Conservation (phyloP, 2,113 vertebrate genomes). For the Poeciliopsis retropinna region DNA sequence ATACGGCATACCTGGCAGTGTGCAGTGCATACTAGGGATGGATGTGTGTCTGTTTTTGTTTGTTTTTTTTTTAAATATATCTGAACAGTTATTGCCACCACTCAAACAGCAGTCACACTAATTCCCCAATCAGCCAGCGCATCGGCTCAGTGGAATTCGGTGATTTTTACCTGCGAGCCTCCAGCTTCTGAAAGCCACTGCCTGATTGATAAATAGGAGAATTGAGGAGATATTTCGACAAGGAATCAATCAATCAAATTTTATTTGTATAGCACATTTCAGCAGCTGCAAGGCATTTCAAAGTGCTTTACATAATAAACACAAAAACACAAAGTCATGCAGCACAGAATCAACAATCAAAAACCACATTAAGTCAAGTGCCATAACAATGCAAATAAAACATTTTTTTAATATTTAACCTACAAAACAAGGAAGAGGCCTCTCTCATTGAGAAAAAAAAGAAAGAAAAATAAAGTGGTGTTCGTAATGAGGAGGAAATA, state of each 20-base stretch:
- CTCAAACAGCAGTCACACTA: slow-evolving; percentile 57
- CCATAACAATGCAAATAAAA: no score
- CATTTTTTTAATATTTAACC: no score
- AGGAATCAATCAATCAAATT: no score
- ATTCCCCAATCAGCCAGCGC: slow-evolving; percentile 61
- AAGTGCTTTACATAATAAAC: no score
- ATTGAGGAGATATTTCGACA: slow-evolving; percentile 56
- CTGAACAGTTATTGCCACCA: slow-evolving; percentile 34
- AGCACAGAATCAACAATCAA: no score
- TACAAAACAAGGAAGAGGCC: slow-evolving; percentile 49
- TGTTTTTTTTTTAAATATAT: slow-evolving; percentile 13
- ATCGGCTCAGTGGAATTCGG: slow-evolving; percentile 61
- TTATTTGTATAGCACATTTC: no score
- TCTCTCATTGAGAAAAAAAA: slow-evolving; percentile 58
- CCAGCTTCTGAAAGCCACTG: slow-evolving; percentile 58
- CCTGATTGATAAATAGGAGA: slow-evolving; percentile 69
- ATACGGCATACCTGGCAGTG: background rate
- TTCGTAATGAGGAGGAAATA: slow-evolving; percentile 68
- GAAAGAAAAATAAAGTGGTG: slow-evolving; percentile 55
- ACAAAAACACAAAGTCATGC: no score
- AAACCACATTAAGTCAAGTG: no score
- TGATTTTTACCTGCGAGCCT: slow-evolving; percentile 50
- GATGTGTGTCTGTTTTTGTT: slow-evolving; percentile 25
- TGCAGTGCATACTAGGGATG: background rate
- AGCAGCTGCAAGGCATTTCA: no score